A percentile compares a stretch with the other conserved stretches of the same genome.
Evolutionary conservation across 2,113 vertebrate genomes (phyloP).

Genomic region (Pheucticus melanocephalus): DNA sequence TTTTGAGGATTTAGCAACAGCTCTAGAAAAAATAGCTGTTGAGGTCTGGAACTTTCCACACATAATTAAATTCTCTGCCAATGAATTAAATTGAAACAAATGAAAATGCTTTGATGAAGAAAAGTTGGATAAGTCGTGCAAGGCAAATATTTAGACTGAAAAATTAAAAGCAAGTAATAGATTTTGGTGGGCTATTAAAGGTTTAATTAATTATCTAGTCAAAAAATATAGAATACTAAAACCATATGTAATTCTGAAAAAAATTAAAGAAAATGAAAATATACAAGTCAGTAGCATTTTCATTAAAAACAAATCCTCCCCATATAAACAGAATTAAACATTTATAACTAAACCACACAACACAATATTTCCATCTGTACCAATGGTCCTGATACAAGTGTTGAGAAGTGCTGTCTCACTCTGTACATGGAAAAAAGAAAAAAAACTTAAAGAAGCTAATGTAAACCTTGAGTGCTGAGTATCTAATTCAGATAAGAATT

Average conservation of each 20-base stretch:
- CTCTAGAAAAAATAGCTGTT: background rate
- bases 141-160: constrained; percentile 18
- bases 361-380: background rate
- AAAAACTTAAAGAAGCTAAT: background rate
- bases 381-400: background rate
- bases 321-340: background rate
- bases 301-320: constrained; percentile 21
- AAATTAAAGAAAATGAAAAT: background rate
- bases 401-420: background rate
- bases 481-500: background rate
- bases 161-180: background rate
- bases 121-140: background rate
- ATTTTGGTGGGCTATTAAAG: background rate
- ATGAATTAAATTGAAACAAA: constrained; percentile 21
- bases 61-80: background rate
- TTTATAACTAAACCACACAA: background rate
- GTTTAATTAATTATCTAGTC: constrained; percentile 29
- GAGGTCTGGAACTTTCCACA: background rate
- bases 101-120: background rate
- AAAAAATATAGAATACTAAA: background rate
- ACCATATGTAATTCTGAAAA: constrained; percentile 13
- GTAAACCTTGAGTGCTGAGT: background rate
- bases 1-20: background rate
- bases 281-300: constrained; percentile 1
- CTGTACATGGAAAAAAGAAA: background rate